A percentile compares a stretch with the other conserved stretches of the same genome.
Evolutionary conservation across 2,888 invertebrate genomes (phyloP).

Genomic region (Napeogenes inachia): DNA sequence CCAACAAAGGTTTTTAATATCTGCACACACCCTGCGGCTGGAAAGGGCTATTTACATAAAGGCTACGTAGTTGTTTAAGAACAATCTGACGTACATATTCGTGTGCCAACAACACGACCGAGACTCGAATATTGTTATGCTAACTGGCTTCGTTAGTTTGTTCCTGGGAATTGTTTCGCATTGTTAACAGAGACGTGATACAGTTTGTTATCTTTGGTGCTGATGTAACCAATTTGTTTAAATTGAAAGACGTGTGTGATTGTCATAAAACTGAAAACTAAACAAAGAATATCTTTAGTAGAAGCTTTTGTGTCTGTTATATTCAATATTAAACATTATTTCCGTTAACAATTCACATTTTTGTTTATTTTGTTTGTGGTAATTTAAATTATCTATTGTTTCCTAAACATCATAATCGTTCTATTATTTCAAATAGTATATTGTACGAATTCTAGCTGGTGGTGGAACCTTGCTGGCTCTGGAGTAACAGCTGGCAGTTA

Average conservation of each 20-base stretch:
- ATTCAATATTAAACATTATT: too few species aligned
- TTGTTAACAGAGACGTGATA: constrained; percentile 59
- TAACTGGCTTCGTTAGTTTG: constrained; percentile 76
- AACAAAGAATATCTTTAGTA: background rate
- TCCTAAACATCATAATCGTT: too few species aligned
- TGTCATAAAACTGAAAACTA: constrained; percentile 8
- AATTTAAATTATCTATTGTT: too few species aligned
- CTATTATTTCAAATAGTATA: too few species aligned
- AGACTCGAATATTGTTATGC: constrained; percentile 72
- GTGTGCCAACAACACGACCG: constrained; percentile 45
- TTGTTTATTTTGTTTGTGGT: background rate
- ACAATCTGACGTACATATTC: constrained; percentile 55
- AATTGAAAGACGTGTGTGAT: constrained; percentile 36
- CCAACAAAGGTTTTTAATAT: constrained; percentile 74
- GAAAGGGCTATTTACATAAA: constrained; percentile 68
- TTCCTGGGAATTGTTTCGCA: constrained; percentile 69
- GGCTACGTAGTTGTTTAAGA: constrained; percentile 65
- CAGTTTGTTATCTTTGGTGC: constrained; percentile 52
- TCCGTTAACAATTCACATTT: too few species aligned
- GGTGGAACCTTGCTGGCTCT: too few species aligned
- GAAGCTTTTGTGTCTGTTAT: too few species aligned
- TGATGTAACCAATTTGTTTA: constrained; percentile 50
- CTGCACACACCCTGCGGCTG: constrained; percentile 63
- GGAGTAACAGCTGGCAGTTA: constrained; percentile 39
- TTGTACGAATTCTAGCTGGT: too few species aligned